phyloP scores from a whole-genome alignment of 1,140 invertebrate genomes.

The Apocrypta bakeri region DNA sequence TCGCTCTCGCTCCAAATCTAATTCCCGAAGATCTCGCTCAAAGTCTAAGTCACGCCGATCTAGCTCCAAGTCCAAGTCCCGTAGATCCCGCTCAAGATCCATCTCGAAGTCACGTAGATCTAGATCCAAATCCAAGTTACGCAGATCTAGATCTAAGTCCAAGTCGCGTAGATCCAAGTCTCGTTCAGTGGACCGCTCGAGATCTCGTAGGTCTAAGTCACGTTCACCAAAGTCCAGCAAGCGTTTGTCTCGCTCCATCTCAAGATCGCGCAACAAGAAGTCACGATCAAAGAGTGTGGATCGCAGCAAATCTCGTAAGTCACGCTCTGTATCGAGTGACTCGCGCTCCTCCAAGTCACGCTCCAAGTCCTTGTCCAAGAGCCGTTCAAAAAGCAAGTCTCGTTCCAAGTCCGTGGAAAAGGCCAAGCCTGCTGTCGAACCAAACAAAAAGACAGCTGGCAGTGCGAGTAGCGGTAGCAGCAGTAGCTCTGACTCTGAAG shows the following conservation, averaged over 20 bases:
- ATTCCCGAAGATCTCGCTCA: constrained; percentile 58
- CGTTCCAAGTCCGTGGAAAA: constrained; percentile 68
- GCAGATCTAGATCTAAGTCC: constrained; percentile 68
- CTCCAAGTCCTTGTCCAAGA: constrained; percentile 61
- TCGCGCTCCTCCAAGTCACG: constrained; percentile 68
- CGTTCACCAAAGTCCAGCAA: constrained; percentile 63
- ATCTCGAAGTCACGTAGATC: constrained; percentile 66
- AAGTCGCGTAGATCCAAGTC: constrained; percentile 66
- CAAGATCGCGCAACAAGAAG: constrained; percentile 64
- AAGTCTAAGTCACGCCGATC: constrained; percentile 66
- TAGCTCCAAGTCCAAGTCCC: constrained; percentile 60
- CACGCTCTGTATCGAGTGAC: constrained; percentile 66
- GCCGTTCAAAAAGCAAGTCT: constrained; percentile 64
- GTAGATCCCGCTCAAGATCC: constrained; percentile 63
- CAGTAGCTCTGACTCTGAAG: constrained; percentile 67
- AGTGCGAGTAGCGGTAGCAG: constrained; percentile 70
- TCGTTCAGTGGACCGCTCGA: constrained; percentile 44
- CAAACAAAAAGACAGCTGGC: constrained; percentile 64
- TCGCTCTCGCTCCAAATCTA: constrained; percentile 60
- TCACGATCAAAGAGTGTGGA: constrained; percentile 68
- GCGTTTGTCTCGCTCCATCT: constrained; percentile 59
- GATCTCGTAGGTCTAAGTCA: constrained; percentile 64
- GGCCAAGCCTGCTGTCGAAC: constrained; percentile 72
- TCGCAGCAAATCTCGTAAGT: constrained; percentile 69
- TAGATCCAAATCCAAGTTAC: constrained; percentile 68